These are phyloP conservation scores for Lasioglossum albipes DNA, from an alignment of 1,140 invertebrate genomes.

Conservation along the genomic window DNA sequence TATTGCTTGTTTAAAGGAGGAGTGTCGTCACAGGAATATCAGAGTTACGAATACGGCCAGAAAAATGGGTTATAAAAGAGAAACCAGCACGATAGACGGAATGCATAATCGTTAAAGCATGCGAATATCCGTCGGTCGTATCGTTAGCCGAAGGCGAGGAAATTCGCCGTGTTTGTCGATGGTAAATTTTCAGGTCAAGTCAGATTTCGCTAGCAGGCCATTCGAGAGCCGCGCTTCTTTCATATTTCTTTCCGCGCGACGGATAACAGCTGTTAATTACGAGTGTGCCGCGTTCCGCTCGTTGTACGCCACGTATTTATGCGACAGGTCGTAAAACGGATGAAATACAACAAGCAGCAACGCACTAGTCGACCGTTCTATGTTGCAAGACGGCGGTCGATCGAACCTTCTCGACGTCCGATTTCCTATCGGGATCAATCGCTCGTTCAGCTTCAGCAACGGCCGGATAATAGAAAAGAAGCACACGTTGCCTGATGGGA, in stretches of 20 bases:
- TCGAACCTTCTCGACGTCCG: not conserved
- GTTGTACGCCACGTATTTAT: constrained; percentile 1
- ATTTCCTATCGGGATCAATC: not conserved
- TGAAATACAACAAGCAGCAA: not conserved
- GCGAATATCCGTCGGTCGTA: not conserved
- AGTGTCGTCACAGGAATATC: no score
- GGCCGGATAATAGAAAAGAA: not conserved
- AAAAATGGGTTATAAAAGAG: no score
- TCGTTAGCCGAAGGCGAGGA: not conserved
- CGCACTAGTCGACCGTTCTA: not conserved
- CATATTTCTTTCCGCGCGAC: constrained; percentile 17
- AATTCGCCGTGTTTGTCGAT: not conserved
- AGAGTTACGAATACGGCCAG: no score
- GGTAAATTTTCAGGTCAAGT: not conserved
- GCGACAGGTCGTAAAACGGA: constrained; percentile 5
- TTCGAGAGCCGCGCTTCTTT: not conserved
- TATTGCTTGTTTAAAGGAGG: no score
- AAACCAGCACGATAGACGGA: no score
- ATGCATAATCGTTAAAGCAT: no score
- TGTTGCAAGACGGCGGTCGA: not conserved
- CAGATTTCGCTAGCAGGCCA: not conserved
- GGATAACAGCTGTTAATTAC: constrained; percentile 32
- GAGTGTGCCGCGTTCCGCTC: not conserved
- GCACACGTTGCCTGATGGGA: not conserved
- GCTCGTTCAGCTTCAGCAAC: not conserved